Evolutionary conservation across 2,797 vertebrate genomes (phyloP).

Genomic region (Anisognathus igniventris): DNA sequence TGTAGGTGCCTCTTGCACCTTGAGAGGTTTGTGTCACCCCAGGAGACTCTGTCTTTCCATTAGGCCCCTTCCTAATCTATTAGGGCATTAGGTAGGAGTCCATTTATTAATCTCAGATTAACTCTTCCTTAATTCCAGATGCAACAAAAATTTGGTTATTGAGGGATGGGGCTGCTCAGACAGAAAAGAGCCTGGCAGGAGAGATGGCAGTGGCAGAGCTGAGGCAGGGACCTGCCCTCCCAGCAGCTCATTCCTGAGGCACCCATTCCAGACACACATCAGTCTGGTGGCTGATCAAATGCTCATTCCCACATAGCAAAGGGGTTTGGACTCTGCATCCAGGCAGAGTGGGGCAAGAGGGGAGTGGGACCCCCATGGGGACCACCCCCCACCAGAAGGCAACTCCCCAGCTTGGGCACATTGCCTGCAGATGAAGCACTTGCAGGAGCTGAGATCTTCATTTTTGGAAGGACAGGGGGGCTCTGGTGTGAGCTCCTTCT

Average conservation of each 20-base stretch:
- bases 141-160: neutral
- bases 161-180: neutral
- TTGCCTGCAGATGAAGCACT: fast-evolving
- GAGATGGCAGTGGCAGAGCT: neutral
- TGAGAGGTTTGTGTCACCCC: neutral
- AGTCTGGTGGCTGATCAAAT: fast-evolving
- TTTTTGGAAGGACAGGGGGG: neutral
- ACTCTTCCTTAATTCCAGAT: neutral
- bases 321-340: neutral
- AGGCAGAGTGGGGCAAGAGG: neutral
- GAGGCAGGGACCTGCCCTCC: neutral
- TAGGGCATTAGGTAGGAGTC: neutral
- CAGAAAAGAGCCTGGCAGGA: neutral
- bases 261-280: neutral
- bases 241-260: neutral
- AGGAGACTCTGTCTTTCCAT: neutral
- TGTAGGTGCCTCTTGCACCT: neutral
- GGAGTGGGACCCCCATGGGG: neutral
- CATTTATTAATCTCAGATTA: neutral
- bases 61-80: neutral
- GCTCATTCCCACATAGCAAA: neutral
- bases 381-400: neutral
- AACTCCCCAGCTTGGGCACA: fast-evolving
- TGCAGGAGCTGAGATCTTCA: fast-evolving
- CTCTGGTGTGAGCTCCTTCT: neutral